Evolutionary conservation across 1,140 invertebrate genomes (phyloP).

Genomic region (Trichonephila clavata): DNA sequence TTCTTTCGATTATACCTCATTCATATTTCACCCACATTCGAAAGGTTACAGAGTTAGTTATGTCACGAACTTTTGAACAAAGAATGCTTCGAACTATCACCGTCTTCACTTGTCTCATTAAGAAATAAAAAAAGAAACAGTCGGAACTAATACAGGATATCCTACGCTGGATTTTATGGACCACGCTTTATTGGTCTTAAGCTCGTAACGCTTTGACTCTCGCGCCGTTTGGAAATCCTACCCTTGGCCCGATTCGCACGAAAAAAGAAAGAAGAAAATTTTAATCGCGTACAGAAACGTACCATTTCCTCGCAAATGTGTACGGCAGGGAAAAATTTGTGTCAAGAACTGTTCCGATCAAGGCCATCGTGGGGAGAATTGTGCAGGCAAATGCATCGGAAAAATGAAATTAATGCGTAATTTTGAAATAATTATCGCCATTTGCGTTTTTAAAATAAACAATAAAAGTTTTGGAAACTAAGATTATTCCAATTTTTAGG

Average conservation of each 20-base stretch:
- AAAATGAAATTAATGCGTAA: background rate
- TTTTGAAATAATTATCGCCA: background rate
- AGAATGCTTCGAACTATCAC: background rate
- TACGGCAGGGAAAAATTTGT: slow-evolving; percentile 1
- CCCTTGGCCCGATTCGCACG: slow-evolving; percentile 49
- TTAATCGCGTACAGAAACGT: slow-evolving; percentile 53
- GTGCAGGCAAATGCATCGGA: background rate
- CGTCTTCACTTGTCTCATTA: background rate
- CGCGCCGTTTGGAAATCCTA: background rate
- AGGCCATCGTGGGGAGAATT: background rate
- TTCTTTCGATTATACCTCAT: background rate
- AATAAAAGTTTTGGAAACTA: background rate
- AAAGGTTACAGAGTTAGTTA: background rate
- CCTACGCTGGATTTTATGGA: background rate
- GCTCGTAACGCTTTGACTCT: background rate
- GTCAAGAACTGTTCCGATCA: slow-evolving; percentile 46
- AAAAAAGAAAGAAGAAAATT: background rate
- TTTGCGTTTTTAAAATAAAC: background rate
- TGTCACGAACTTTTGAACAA: background rate
- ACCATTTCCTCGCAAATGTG: slow-evolving; percentile 47
- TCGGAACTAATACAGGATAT: background rate
- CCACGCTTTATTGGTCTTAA: background rate
- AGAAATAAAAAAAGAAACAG: background rate
- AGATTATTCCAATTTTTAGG: background rate
- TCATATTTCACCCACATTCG: background rate